Percentiles rank a stretch among this genome's conserved stretches.
These are phyloP conservation scores for Drosophila tsacasi DNA, from an alignment of 1,140 invertebrate genomes.

Conservation along the genomic window DNA sequence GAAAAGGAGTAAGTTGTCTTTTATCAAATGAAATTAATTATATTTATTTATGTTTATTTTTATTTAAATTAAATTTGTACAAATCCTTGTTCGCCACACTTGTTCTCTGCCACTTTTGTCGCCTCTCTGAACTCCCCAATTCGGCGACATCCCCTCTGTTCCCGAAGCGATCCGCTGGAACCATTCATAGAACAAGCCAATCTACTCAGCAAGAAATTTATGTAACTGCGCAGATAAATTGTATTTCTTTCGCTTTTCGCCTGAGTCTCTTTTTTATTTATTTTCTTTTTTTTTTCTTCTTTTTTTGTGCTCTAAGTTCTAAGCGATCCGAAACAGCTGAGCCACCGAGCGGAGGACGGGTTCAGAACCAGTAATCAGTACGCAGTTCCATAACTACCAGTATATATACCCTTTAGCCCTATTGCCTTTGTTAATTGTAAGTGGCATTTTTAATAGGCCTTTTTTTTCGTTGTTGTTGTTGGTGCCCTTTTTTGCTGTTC, in stretches of 20 bases:
- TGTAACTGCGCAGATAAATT: slow-evolving; percentile 77
- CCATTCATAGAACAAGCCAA: slow-evolving; percentile 53
- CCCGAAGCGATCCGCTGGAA: slow-evolving; percentile 6
- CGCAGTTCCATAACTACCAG: slow-evolving; percentile 29
- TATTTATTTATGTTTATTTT: not conserved
- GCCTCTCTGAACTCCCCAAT: slow-evolving; percentile 15
- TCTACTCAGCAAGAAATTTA: slow-evolving; percentile 61
- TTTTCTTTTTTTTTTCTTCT: not conserved
- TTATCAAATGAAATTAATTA: not conserved
- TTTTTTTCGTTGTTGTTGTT: slow-evolving; percentile 45
- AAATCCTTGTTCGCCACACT: too few relatives aligned
- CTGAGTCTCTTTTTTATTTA: not conserved
- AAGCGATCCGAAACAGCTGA: slow-evolving; percentile 36
- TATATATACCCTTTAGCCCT: not conserved
- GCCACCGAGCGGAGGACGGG: slow-evolving; percentile 12
- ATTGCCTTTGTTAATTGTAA: slow-evolving; percentile 74
- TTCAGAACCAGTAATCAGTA: slow-evolving; percentile 36
- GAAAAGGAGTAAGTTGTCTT: not conserved
- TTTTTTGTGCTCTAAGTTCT: not conserved
- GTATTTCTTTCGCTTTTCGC: slow-evolving; percentile 27
- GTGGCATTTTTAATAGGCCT: slow-evolving; percentile 71
- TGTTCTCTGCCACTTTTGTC: slow-evolving; percentile 37
- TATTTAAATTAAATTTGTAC: too few relatives aligned
- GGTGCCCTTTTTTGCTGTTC: slow-evolving; percentile 32
- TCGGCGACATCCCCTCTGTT: slow-evolving; percentile 7